These are phyloP conservation scores for Semibalanus balanoides DNA, from an alignment of 1,140 invertebrate genomes.

Conservation along the genomic window DNA sequence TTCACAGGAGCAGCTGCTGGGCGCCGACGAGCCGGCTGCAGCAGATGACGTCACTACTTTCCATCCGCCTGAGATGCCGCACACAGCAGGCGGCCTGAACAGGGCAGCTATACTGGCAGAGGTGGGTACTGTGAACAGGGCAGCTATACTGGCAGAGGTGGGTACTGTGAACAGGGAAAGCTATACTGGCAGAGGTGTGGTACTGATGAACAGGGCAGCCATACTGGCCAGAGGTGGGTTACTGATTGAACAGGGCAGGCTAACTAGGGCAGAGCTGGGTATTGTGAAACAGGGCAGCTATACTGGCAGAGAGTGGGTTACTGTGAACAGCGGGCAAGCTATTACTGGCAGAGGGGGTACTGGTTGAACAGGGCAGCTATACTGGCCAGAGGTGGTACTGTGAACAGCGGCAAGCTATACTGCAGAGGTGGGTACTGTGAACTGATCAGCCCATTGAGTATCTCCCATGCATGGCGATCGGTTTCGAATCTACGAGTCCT, in stretches of 20 bases:
- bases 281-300: no score
- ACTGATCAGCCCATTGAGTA: background rate
- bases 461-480: no score
- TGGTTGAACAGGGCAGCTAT: background rate
- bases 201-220: background rate
- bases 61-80: background rate
- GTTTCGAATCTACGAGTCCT: no score
- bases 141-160: background rate
- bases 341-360: no score
- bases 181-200: no score
- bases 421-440: background rate
- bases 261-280: background rate
- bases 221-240: background rate
- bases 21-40: background rate
- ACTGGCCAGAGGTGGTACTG: background rate
- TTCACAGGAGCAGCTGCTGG: background rate
- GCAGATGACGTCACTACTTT: background rate
- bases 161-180: background rate
- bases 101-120: background rate
- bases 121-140: background rate
- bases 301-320: no score
- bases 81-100: background rate
- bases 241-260: background rate
- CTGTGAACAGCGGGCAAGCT: no score
- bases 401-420: background rate